phyloP scores from a whole-genome alignment of 1,140 invertebrate genomes.

The Lucilia cuprina region DNA sequence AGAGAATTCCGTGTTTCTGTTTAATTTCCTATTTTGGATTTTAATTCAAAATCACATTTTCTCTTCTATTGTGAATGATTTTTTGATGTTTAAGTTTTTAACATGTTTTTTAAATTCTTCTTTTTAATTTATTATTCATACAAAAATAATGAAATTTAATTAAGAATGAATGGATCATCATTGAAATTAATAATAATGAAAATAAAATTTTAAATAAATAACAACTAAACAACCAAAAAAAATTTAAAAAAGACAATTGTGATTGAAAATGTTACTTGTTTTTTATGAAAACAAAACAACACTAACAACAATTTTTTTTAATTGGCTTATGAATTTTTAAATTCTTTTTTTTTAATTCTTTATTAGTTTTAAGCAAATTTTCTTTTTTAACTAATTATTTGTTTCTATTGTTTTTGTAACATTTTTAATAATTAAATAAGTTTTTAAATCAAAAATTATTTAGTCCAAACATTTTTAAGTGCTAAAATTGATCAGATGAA shows the following conservation, averaged over 20 bases:
- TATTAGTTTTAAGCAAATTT: constrained; percentile 8
- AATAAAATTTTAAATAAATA: neutral
- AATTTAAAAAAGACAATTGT: neutral
- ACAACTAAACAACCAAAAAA: neutral
- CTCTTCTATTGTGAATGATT: neutral
- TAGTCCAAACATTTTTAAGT: neutral
- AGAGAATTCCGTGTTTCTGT: neutral
- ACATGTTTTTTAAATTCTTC: neutral
- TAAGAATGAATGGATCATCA: neutral
- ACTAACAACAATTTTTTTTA: neutral
- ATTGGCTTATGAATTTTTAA: neutral
- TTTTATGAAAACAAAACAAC: neutral
- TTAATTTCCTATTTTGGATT: neutral
- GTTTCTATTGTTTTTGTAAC: neutral
- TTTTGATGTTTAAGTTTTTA: neutral
- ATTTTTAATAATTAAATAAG: neutral
- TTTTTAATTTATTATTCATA: neutral
- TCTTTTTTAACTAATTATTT: neutral
- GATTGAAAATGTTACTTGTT: neutral
- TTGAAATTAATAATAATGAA: neutral
- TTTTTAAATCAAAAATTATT: neutral
- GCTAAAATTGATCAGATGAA: too few relatives aligned
- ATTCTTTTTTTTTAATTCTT: too few relatives aligned
- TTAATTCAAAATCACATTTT: neutral
- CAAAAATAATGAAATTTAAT: too few relatives aligned